These are phyloP conservation scores for Nesometra sesokonis DNA, from an alignment of 35 echinoderm and acorn worm genomes.

Conservation along the genomic window DNA sequence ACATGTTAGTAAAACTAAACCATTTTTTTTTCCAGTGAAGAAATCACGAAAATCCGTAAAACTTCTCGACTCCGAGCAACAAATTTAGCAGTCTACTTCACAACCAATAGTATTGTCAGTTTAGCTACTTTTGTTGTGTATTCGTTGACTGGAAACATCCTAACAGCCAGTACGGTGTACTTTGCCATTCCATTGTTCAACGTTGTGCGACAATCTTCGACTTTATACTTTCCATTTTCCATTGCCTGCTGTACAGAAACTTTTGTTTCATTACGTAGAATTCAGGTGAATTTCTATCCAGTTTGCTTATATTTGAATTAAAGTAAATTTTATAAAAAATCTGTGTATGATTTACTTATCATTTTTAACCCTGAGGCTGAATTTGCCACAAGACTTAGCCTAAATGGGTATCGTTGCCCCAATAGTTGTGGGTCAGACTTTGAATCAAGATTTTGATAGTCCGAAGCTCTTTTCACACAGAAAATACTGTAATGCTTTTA, in stretches of 20 bases:
- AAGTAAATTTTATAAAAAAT: too few relatives aligned
- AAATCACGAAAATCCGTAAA: background rate
- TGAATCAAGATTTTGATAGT: too few relatives aligned
- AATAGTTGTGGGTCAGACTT: too few relatives aligned
- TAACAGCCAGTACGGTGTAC: background rate
- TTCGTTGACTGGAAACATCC: background rate
- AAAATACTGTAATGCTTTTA: too few relatives aligned
- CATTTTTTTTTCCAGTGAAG: background rate
- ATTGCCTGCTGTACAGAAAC: constrained; percentile 48
- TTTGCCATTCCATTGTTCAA: background rate
- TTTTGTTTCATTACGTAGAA: constrained; percentile 35
- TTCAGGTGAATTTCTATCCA: too few relatives aligned
- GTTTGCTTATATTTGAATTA: too few relatives aligned
- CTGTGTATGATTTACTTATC: too few relatives aligned
- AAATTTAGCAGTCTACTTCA: background rate
- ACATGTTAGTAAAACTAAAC: too few relatives aligned
- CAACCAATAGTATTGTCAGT: background rate
- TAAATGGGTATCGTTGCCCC: too few relatives aligned
- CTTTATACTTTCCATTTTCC: constrained; percentile 32
- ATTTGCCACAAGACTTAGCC: too few relatives aligned
- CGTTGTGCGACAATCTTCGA: constrained; percentile 15
- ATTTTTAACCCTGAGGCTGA: too few relatives aligned
- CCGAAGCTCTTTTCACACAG: too few relatives aligned
- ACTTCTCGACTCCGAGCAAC: background rate
- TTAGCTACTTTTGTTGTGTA: background rate